Percentiles rank a stretch among this genome's conserved stretches.
These are phyloP conservation scores for Macrosteles quadrilineatus DNA, from an alignment of 1,140 invertebrate species.

Conservation along the genomic window DNA sequence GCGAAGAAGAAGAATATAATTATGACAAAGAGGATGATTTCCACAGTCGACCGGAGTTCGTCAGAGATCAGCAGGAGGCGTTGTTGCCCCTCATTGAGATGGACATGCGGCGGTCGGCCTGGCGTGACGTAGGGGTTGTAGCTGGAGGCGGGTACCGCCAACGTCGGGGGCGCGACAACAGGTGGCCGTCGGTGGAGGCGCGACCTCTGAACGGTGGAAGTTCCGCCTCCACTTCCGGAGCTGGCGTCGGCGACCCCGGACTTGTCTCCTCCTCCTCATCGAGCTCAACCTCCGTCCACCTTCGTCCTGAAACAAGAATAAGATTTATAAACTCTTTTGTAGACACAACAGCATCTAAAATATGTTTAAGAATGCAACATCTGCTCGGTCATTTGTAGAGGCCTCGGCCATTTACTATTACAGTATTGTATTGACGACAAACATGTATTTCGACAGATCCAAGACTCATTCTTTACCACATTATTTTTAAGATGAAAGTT, in stretches of 20 bases:
- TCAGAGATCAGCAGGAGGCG: slow-evolving; percentile 37
- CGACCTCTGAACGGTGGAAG: slow-evolving; percentile 58
- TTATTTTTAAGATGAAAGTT: too few species aligned
- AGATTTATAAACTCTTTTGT: not conserved
- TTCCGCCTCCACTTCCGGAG: not conserved
- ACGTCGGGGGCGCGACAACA: slow-evolving; percentile 43
- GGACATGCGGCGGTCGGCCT: slow-evolving; percentile 48
- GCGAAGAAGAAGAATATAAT: too few species aligned
- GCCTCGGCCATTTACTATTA: too few species aligned
- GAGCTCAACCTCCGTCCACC: slow-evolving; percentile 53
- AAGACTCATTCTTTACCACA: too few species aligned
- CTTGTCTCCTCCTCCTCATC: slow-evolving; percentile 48
- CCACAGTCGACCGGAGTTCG: too few species aligned
- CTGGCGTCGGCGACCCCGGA: slow-evolving; percentile 19
- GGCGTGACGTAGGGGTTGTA: slow-evolving; percentile 28
- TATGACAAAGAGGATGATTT: too few species aligned
- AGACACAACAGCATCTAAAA: too few species aligned
- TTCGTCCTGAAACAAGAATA: slow-evolving; percentile 42
- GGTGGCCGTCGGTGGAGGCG: slow-evolving; percentile 61
- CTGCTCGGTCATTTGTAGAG: too few species aligned
- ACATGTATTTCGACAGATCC: too few species aligned
- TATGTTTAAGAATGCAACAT: too few species aligned
- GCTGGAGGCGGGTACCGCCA: slow-evolving; percentile 33
- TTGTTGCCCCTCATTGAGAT: slow-evolving; percentile 50
- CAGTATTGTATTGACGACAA: too few species aligned